phyloP scores from a whole-genome alignment of 1,140 invertebrate genomes.

The Nasonia giraulti region DNA sequence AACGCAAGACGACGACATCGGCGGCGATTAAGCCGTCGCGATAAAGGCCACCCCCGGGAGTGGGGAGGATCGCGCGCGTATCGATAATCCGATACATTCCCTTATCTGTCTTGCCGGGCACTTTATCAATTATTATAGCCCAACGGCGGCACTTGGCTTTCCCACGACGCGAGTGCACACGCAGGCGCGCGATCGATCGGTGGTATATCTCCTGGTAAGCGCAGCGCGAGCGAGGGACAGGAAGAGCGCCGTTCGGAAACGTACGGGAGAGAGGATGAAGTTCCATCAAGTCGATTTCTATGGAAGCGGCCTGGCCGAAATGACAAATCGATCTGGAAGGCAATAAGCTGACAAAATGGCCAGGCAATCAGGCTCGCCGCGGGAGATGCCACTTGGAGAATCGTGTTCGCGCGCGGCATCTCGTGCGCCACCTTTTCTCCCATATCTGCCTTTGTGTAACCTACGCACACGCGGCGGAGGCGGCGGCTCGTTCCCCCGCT shows the following conservation, averaged over 20 bases:
- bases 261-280: background rate
- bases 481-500: background rate
- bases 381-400: slow-evolving; percentile 61
- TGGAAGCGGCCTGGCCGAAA: slow-evolving; percentile 52
- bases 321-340: slow-evolving; percentile 64
- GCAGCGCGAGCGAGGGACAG: background rate
- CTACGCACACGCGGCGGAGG: background rate
- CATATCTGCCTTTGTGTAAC: slow-evolving; percentile 21
- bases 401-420: slow-evolving; percentile 21
- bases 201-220: background rate
- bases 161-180: slow-evolving; percentile 24
- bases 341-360: slow-evolving; percentile 66
- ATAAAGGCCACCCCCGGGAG: background rate
- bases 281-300: slow-evolving; percentile 56
- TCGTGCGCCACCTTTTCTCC: slow-evolving; percentile 7
- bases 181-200: background rate
- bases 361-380: slow-evolving; percentile 62
- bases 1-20: slow-evolving; percentile 16
- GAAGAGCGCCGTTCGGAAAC: slow-evolving; percentile 3
- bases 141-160: background rate
- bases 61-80: no score
- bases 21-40: slow-evolving; percentile 43
- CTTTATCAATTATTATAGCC: slow-evolving; percentile 44
- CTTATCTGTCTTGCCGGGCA: slow-evolving; percentile 25
- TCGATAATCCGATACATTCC: slow-evolving; percentile 24